Base-by-base conservation (phyloP, 2,113 vertebrate species). In the Clarias gariepinus region DNA sequence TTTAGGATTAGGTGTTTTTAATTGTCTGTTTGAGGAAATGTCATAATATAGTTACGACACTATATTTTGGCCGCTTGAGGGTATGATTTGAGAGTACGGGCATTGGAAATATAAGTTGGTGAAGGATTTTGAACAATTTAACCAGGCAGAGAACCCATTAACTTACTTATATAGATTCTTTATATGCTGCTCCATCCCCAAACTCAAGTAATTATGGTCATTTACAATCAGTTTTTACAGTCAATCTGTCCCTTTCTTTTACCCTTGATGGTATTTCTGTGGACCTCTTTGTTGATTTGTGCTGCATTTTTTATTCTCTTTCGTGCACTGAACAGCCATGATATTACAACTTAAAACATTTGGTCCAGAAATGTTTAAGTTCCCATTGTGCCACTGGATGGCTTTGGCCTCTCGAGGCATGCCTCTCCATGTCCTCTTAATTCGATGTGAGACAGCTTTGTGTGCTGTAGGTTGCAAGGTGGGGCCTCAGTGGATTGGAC, bases 31-130 rank as follows among this genome's bases (percentile, higher is more conserved):
- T 30, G 73, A 80, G 76, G 66, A 69, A 86, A 80, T 57, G 30
- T 86, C 28, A 55, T 58, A n/a, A 86, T 41, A 33, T 55, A 25
- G 30, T 86, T 86, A 86, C 33, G 30, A 47, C 36, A 55, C 84
- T 80, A 69, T 58, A 80, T 86, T 80, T 57, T 16, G 3, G 9
- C 53, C 66, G 5, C 84, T 80, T 58, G 60, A 69, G 76, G 63
- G 15, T 78, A 80, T 58, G 36, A 53, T 80, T 41, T 69, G 57
- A 30, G 30, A 30, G 30, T 36, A 61, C 36, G 11, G 15, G 10
- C 57, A 25, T 81, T 41, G 30, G 57, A 81, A 80, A 80, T 80
- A 60, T 33, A 12, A 81, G 30, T 21, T 25, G 53, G 12, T 41
- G 77, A 89, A 58, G 52, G n/a, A 82, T 58, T 36, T 25, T 55